These are phyloP conservation scores for Tiphia femorata DNA, from an alignment of 2,888 invertebrate genomes.

Conservation along the genomic window DNA sequence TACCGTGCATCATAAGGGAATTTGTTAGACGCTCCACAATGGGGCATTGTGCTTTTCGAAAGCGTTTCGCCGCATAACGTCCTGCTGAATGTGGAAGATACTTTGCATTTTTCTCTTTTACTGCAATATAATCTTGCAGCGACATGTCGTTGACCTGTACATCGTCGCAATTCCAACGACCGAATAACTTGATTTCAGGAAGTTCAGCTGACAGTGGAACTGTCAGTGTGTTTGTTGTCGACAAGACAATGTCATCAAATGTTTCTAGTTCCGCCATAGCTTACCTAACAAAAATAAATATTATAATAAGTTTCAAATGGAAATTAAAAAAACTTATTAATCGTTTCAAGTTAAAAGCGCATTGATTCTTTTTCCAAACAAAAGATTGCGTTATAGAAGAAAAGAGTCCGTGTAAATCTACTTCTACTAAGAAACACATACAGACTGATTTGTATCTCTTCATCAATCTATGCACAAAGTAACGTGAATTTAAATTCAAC, in stretches of 20 bases:
- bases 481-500: too few relatives aligned
- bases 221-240: constrained; percentile 71
- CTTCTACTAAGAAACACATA: too few relatives aligned
- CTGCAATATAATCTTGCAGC: constrained; percentile 95
- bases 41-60: constrained; percentile 99
- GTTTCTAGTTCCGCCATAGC: constrained; percentile 71
- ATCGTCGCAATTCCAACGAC: constrained; percentile 97
- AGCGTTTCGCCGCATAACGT: constrained; percentile 97
- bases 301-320: neutral
- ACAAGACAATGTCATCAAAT: constrained; percentile 71
- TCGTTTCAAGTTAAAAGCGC: too few relatives aligned
- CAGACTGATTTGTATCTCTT: too few relatives aligned
- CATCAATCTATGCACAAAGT: too few relatives aligned
- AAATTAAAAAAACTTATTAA: too few relatives aligned
- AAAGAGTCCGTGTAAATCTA: too few relatives aligned
- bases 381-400: too few relatives aligned
- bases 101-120: constrained; percentile 98
- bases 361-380: too few relatives aligned
- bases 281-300: constrained; percentile 38
- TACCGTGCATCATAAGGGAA: constrained; percentile 99
- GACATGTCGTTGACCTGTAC: constrained; percentile 98
- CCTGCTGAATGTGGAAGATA: constrained; percentile 99
- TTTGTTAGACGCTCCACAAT: constrained; percentile 98
- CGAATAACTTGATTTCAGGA: constrained; percentile 98
- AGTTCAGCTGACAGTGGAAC: constrained; percentile 80